phyloP scores from a whole-genome alignment of 2,888 invertebrate species.

The Nymphalis polychloros region DNA sequence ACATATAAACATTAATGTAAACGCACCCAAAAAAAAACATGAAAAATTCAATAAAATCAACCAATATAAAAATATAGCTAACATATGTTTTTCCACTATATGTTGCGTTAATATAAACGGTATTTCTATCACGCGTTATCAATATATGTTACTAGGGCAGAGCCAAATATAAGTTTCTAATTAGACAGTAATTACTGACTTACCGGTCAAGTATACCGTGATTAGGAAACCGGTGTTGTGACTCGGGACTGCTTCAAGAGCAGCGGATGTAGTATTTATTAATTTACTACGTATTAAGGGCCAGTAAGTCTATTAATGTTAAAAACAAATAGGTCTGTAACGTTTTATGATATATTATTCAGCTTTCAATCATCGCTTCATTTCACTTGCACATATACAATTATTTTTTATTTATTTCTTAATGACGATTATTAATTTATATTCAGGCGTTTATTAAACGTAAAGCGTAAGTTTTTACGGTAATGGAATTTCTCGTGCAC shows the following conservation, averaged over 20 bases:
- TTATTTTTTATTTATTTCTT: no score
- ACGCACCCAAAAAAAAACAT: no score
- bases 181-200: conserved; percentile 44
- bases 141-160: conserved; percentile 22
- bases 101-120: conserved; percentile 9
- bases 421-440: no score
- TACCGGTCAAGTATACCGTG: conserved; percentile 48
- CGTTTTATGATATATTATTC: no score
- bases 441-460: no score
- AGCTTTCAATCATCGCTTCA: no score
- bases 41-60: no score
- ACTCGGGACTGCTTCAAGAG: conserved; percentile 42
- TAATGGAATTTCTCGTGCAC: no score
- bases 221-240: conserved; percentile 52
- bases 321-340: no score
- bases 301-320: conserved; percentile 23
- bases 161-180: conserved; percentile 39
- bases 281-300: conserved; percentile 44
- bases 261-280: conserved; percentile 50
- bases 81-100: neutral
- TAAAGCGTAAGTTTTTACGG: no score
- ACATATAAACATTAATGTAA: no score
- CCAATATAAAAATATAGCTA: neutral
- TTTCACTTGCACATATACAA: no score
- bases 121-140: conserved; percentile 15